Conservation (phyloP, 2,888 invertebrate genomes). For the Limnephilus auricula region DNA sequence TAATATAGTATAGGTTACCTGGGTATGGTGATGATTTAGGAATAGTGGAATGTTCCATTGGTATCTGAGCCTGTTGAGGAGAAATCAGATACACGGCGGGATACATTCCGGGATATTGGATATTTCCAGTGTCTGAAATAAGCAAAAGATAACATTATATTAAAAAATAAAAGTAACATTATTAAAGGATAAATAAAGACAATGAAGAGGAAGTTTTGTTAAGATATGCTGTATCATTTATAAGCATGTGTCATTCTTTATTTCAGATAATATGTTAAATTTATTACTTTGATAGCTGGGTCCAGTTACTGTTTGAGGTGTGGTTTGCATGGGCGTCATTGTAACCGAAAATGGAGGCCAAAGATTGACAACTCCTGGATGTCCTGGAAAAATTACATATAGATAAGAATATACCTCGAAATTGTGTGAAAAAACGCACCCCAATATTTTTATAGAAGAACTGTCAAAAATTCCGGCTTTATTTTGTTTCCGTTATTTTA, state of each 20-base stretch:
- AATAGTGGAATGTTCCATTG: conserved; percentile 68
- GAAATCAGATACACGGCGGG: conserved; percentile 80
- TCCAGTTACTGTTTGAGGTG: conserved; percentile 68
- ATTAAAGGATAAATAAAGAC: too few relatives aligned
- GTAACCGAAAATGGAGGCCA: conserved; percentile 81
- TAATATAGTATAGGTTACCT: conserved; percentile 60
- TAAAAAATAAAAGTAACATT: not conserved
- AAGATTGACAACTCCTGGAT: conserved; percentile 73
- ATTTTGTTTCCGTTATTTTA: too few relatives aligned
- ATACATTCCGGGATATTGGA: conserved; percentile 71
- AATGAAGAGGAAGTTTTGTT: too few relatives aligned
- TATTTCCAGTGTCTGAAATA: conserved; percentile 23
- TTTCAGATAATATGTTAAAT: too few relatives aligned
- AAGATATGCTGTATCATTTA: too few relatives aligned
- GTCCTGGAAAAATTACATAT: not conserved
- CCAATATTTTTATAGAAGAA: too few relatives aligned
- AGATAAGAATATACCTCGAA: too few relatives aligned
- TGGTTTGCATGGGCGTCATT: conserved; percentile 71
- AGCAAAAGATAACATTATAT: not conserved
- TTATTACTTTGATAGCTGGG: too few relatives aligned
- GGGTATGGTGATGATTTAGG: conserved; percentile 66
- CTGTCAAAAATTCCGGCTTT: too few relatives aligned
- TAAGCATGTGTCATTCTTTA: too few relatives aligned
- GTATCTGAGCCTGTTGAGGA: conserved; percentile 69
- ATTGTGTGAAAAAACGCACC: too few relatives aligned